Percentiles rank a stretch among this genome's conserved stretches.
Conservation (phyloP, 1,140 invertebrate genomes). For the Liolophura sinensis region DNA sequence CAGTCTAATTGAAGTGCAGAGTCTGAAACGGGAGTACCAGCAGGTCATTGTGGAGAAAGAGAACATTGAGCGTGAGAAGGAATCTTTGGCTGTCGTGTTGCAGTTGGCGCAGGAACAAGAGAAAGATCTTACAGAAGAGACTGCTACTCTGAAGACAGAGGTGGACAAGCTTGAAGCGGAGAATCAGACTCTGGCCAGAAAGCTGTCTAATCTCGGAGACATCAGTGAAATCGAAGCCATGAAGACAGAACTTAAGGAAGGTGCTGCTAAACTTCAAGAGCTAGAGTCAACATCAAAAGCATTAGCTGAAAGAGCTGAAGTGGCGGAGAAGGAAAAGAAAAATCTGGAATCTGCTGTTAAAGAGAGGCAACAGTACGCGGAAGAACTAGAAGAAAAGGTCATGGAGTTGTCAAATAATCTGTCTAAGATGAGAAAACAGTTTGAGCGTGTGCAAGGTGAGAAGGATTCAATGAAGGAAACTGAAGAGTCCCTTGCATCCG, state of each 20-base stretch:
- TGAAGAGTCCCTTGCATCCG: slow-evolving; percentile 4
- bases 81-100: slow-evolving; percentile 37
- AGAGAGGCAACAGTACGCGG: slow-evolving; percentile 36
- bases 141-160: slow-evolving; percentile 17
- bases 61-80: slow-evolving; percentile 44
- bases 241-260: slow-evolving; percentile 13
- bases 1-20: slow-evolving; percentile 28
- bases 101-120: slow-evolving; percentile 45
- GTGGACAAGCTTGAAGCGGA: slow-evolving; percentile 19
- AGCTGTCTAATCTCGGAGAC: background rate
- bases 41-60: slow-evolving; percentile 32
- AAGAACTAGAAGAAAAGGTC: slow-evolving; percentile 44
- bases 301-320: background rate
- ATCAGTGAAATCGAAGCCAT: slow-evolving; percentile 16
- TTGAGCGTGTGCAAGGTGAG: slow-evolving; percentile 13
- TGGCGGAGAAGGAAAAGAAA: slow-evolving; percentile 9
- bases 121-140: slow-evolving; percentile 31
- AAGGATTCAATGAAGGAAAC: background rate
- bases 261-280: slow-evolving; percentile 19
- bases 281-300: slow-evolving; percentile 5
- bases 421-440: slow-evolving; percentile 31
- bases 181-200: background rate
- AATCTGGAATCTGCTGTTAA: slow-evolving; percentile 9
- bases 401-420: slow-evolving; percentile 42
- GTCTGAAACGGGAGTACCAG: slow-evolving; percentile 25